Evolutionary conservation across 2,888 invertebrate genomes (phyloP).

Genomic region (Cyclophora albipunctata): DNA sequence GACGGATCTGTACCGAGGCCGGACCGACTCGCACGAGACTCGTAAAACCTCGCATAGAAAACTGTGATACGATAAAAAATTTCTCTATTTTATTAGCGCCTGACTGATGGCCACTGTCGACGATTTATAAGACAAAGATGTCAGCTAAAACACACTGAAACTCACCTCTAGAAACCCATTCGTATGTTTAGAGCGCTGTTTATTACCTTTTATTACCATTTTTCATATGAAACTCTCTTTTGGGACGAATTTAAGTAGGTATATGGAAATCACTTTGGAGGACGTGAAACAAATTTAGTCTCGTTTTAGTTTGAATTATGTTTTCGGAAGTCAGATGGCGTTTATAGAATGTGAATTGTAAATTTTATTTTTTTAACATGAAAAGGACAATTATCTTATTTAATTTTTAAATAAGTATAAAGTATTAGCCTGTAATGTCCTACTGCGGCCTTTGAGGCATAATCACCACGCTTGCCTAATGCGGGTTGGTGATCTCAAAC

Average conservation of each 20-base stretch:
- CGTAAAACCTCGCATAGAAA: constrained; percentile 47
- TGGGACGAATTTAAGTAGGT: constrained; percentile 15
- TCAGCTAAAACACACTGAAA: constrained; percentile 26
- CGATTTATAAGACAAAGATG: constrained; percentile 30
- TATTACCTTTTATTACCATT: constrained; percentile 17
- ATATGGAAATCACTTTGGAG: constrained; percentile 15
- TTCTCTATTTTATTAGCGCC: constrained; percentile 41
- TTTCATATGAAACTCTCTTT: constrained; percentile 16
- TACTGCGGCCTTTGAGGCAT: too few species aligned
- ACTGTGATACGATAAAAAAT: constrained; percentile 42
- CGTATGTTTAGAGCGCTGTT: constrained; percentile 20
- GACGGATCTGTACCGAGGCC: constrained; percentile 45
- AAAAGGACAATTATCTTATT: too few species aligned
- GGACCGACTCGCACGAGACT: constrained; percentile 33
- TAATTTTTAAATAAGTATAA: too few species aligned
- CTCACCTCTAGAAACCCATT: constrained; percentile 25
- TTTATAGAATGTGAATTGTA: too few species aligned
- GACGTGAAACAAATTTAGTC: constrained; percentile 14
- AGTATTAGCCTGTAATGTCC: too few species aligned
- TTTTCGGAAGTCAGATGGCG: not conserved
- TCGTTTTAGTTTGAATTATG: constrained; percentile 10
- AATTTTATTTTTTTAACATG: too few species aligned
- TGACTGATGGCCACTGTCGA: constrained; percentile 28
- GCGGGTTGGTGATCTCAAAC: too few species aligned
- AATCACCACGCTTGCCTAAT: too few species aligned